Base-by-base conservation (phyloP, 2,888 invertebrate species). In the Caenorhabditis becei region DNA sequence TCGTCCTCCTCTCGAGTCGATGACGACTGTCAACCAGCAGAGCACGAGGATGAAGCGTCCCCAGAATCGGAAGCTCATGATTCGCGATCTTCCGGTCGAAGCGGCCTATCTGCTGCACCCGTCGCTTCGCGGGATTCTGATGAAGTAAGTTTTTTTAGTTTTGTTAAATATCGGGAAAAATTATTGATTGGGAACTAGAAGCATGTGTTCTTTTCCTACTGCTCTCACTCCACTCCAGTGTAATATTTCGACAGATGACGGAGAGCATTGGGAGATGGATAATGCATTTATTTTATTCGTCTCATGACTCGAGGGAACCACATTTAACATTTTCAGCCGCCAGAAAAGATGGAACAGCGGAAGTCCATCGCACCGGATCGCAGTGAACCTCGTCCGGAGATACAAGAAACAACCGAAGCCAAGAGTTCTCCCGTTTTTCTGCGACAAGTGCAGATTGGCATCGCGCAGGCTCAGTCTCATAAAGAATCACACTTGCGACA, bases 1-100 rank as follows among this genome's bases (percentile, higher is more conserved):
- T 44, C 90, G 86, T 28, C 90, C 90, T 71, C 90, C 85, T 51
- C 87, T 80, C 51, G 77, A 71, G 70, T 81, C 80, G 23, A 70
- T 79, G 82, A 32, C 59, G 16, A 61, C 59, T n/a, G 65, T 14
- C 41, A 71, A 51, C 23, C 61, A 54, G 44, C 61, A 62, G 61
- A 67, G 35, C 23, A 67, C 58, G 44, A 77, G 62, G 41, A 77
- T 49, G 28, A 69, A 63, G 44, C 56, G 51, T 8, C 77, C 77
- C 62, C 44, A 62, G 20, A 61, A 70, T 47, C 62, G 79, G 37
- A 80, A 77, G 20, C 41, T 67, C 72, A 71, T 70, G 71, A 65
- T 82, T 28, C 70, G 79, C 2, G 77, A 84, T 59, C 56, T 84
- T 37, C 84, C 84, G n/a, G 18, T 20, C 4, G 59, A 41, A 63